phyloP scores from a whole-genome alignment of 2,888 invertebrate genomes.

The Hesperia comma region DNA sequence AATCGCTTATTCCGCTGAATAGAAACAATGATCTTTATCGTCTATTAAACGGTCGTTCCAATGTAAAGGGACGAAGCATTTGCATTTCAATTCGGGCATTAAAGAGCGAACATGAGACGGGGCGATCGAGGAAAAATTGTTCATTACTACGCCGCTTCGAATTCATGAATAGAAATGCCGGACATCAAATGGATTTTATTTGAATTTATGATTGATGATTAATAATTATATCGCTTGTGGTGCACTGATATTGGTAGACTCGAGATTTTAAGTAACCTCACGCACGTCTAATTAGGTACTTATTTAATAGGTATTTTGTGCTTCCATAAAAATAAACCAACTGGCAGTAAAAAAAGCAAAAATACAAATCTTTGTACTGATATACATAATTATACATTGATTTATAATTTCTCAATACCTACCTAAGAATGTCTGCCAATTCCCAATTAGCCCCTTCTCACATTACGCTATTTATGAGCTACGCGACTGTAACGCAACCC shows the following conservation, averaged over 20 bases:
- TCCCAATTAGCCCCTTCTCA: too few relatives aligned
- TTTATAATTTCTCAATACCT: too few relatives aligned
- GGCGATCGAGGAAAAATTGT: conserved; percentile 54
- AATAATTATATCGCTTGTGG: conserved; percentile 4
- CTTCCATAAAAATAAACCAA: too few relatives aligned
- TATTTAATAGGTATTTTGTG: too few relatives aligned
- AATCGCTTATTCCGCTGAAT: background rate
- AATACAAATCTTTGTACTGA: too few relatives aligned
- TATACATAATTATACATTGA: too few relatives aligned
- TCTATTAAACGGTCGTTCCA: conserved; percentile 16
- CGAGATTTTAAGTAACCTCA: too few relatives aligned
- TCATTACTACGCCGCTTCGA: conserved; percentile 53
- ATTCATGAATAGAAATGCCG: conserved; percentile 58
- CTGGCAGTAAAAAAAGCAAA: too few relatives aligned
- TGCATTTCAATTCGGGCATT: conserved; percentile 59
- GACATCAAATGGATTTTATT: conserved; percentile 23
- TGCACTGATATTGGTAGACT: background rate
- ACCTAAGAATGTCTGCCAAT: too few relatives aligned
- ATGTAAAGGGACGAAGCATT: conserved; percentile 43
- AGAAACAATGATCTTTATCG: conserved; percentile 10
- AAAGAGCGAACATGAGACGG: conserved; percentile 53
- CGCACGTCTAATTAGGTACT: too few relatives aligned
- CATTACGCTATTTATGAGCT: too few relatives aligned
- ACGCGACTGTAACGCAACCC: too few relatives aligned
- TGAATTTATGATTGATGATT: conserved; percentile 19